Evolutionary conservation across 2,888 invertebrate genomes (phyloP).

Genomic region (Actias luna): DNA sequence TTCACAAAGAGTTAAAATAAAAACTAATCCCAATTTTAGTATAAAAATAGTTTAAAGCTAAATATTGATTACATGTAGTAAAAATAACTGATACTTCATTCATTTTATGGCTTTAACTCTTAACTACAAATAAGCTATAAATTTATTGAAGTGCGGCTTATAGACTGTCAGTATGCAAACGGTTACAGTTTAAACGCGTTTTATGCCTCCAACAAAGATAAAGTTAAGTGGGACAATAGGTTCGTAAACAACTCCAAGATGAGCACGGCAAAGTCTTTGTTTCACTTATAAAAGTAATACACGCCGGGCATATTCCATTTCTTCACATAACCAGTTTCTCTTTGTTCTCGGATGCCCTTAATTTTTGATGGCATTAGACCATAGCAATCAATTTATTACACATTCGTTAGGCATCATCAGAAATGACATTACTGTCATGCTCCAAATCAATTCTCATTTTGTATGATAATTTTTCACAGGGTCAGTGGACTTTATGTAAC

Average conservation of each 20-base stretch:
- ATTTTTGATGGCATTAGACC: slow-evolving; percentile 26
- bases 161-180: background rate
- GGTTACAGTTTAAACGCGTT: background rate
- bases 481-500: background rate
- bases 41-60: background rate
- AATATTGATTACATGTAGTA: too few species aligned
- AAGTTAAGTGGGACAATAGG: slow-evolving; percentile 42
- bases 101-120: background rate
- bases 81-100: background rate
- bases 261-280: slow-evolving; percentile 12
- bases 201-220: slow-evolving; percentile 31
- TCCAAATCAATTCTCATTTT: slow-evolving; percentile 42
- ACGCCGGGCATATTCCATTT: slow-evolving; percentile 16
- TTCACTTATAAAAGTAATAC: slow-evolving; percentile 16
- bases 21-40: background rate
- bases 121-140: background rate
- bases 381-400: slow-evolving; percentile 47
- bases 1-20: background rate
- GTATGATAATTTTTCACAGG: slow-evolving; percentile 23
- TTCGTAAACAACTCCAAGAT: slow-evolving; percentile 37
- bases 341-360: slow-evolving; percentile 20
- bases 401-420: slow-evolving; percentile 42
- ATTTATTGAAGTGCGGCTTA: background rate
- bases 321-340: slow-evolving; percentile 11
- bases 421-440: slow-evolving; percentile 42